Conservation (phyloP, 2,888 invertebrate species). For the Leptothorax acervorum region DNA sequence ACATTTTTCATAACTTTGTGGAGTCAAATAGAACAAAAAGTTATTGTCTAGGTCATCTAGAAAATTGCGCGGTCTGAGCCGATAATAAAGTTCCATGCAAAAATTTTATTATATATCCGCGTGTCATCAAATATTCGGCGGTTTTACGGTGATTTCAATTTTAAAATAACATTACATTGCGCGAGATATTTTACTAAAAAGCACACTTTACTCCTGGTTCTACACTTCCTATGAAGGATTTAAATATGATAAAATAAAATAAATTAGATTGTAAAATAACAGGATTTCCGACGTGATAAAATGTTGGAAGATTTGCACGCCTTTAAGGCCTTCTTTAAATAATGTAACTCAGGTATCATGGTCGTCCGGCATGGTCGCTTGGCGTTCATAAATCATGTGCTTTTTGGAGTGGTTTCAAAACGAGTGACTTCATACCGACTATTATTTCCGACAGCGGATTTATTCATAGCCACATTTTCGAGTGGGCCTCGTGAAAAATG, state of each 20-base stretch:
- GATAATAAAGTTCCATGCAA: conserved; percentile 25
- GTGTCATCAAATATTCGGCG: conserved; percentile 4
- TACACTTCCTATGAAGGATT: not conserved
- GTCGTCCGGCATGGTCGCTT: not conserved
- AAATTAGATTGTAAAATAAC: not conserved
- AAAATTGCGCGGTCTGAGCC: not conserved
- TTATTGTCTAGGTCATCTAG: not conserved
- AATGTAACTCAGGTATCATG: not conserved
- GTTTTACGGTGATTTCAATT: conserved; percentile 19
- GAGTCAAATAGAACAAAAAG: not conserved
- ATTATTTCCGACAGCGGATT: conserved; percentile 43
- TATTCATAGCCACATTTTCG: conserved; percentile 35
- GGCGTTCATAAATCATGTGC: conserved; percentile 13
- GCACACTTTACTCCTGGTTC: not conserved
- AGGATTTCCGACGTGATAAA: not conserved
- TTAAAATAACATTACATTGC: not conserved
- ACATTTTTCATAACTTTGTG: not conserved
- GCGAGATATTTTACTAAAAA: not conserved
- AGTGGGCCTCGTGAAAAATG: conserved; percentile 22
- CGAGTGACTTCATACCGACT: conserved; percentile 36
- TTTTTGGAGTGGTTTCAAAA: conserved; percentile 19
- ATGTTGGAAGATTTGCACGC: not conserved
- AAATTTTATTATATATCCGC: conserved; percentile 30
- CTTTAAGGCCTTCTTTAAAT: conserved; percentile 1
- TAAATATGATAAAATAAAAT: not conserved